phyloP scores from a whole-genome alignment of 2,797 vertebrate genomes.

The Microctenopoma lineatum region DNA sequence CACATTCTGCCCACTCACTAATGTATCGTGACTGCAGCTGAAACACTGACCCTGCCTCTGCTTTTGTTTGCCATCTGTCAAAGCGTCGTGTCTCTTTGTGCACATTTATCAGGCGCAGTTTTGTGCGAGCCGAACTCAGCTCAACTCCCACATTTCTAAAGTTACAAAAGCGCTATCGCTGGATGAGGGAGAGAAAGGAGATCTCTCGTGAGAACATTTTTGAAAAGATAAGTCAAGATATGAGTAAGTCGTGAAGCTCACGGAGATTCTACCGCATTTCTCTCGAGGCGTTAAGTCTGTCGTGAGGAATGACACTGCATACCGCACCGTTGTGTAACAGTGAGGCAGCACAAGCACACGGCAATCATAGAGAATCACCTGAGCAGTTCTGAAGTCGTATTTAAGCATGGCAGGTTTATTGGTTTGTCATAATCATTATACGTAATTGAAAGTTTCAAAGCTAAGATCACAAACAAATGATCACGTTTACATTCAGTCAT shows the following conservation, averaged over 20 bases:
- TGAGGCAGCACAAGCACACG: not conserved
- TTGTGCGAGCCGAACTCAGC: slow-evolving; percentile 10
- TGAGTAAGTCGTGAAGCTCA: slow-evolving; percentile 15
- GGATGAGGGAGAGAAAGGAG: slow-evolving; percentile 10
- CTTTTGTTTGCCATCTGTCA: slow-evolving; percentile 30
- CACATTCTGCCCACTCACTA: slow-evolving; percentile 37
- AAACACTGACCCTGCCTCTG: slow-evolving; percentile 45
- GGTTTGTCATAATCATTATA: too few species aligned
- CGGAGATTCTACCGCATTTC: not conserved
- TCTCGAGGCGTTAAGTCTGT: not conserved
- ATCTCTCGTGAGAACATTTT: slow-evolving; percentile 21
- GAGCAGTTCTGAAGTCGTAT: too few species aligned
- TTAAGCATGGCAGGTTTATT: too few species aligned
- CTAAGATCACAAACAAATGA: too few species aligned
- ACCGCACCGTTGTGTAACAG: not conserved
- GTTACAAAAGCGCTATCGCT: slow-evolving; percentile 36
- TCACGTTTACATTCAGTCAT: too few species aligned
- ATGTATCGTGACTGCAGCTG: slow-evolving; percentile 50
- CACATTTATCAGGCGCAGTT: slow-evolving; percentile 1
- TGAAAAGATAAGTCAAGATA: not conserved
- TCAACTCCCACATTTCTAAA: slow-evolving; percentile 58
- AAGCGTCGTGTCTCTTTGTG: slow-evolving; percentile 24
- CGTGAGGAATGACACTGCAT: not conserved
- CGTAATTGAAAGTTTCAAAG: too few species aligned
- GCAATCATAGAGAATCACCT: not conserved